These are phyloP conservation scores for Drosophila phalerata DNA, from an alignment of 2,888 invertebrate species.

Conservation along the genomic window DNA sequence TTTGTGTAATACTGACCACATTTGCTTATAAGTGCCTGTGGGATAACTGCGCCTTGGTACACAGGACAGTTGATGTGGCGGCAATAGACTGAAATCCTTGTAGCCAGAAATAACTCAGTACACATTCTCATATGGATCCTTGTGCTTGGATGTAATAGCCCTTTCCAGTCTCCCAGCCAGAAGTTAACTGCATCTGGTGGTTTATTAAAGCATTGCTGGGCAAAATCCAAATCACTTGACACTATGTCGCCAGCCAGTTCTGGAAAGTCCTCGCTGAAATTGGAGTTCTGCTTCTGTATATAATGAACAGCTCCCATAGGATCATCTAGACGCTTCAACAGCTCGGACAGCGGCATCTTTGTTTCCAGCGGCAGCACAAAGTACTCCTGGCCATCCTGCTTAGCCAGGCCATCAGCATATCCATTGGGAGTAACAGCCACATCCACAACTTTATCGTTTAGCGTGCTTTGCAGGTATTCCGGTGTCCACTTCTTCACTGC, in stretches of 20 bases:
- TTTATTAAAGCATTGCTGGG: slow-evolving; percentile 90
- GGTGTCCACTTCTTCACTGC: slow-evolving; percentile 90
- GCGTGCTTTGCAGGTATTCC: slow-evolving; percentile 88
- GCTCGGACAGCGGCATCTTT: slow-evolving; percentile 89
- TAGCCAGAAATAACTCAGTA: slow-evolving; percentile 93
- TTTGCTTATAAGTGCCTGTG: slow-evolving; percentile 87
- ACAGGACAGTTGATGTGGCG: slow-evolving; percentile 92
- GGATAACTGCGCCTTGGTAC: slow-evolving; percentile 90
- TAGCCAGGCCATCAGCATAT: slow-evolving; percentile 91
- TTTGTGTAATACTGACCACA: slow-evolving; percentile 85
- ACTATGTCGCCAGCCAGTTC: slow-evolving; percentile 90
- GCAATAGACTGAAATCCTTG: slow-evolving; percentile 92
- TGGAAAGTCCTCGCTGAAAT: slow-evolving; percentile 90
- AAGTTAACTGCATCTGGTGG: slow-evolving; percentile 93
- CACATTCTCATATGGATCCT: slow-evolving; percentile 95
- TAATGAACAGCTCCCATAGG: slow-evolving; percentile 88
- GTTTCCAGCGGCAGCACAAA: slow-evolving; percentile 92
- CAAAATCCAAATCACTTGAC: slow-evolving; percentile 88
- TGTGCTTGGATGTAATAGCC: slow-evolving; percentile 95
- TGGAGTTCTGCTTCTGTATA: slow-evolving; percentile 94
- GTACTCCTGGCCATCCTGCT: slow-evolving; percentile 86
- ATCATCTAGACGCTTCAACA: slow-evolving; percentile 88
- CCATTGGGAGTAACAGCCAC: slow-evolving; percentile 93
- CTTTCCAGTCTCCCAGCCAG: slow-evolving; percentile 94
- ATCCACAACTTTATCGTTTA: slow-evolving; percentile 87